Conservation (phyloP, 2,797 vertebrate genomes). For the Amblyopsis hoosieri region DNA sequence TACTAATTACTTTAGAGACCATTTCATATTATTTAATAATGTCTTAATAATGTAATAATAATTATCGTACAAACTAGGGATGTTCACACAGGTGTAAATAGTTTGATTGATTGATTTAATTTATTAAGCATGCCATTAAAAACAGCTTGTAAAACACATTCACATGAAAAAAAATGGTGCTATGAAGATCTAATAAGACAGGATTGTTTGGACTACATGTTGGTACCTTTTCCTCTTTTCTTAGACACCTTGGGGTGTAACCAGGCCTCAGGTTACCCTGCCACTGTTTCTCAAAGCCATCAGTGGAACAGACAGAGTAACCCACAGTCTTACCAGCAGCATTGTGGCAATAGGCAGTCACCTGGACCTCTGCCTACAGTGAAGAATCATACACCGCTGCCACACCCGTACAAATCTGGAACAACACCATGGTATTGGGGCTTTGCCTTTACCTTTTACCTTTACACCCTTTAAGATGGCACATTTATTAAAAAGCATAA, state of each 20-base stretch:
- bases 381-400: slow-evolving; percentile 42
- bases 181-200: too few relatives aligned
- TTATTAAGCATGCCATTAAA: not conserved
- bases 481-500: too few relatives aligned
- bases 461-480: too few relatives aligned
- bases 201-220: too few relatives aligned
- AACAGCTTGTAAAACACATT: not conserved
- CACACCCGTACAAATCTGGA: slow-evolving; percentile 70
- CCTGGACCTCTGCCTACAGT: slow-evolving; percentile 42
- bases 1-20: too few relatives aligned
- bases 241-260: slow-evolving; percentile 53
- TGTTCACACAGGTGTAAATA: too few relatives aligned
- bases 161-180: too few relatives aligned
- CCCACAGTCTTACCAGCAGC: slow-evolving; percentile 33
- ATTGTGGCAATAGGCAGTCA: slow-evolving; percentile 47
- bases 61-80: too few relatives aligned
- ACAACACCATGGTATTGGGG: slow-evolving; percentile 56
- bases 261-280: slow-evolving; percentile 28
- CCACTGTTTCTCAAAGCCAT: slow-evolving; percentile 43
- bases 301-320: slow-evolving; percentile 59
- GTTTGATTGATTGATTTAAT: too few relatives aligned
- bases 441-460: not conserved
- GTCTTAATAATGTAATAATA: not conserved
- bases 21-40: too few relatives aligned
- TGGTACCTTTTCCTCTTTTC: slow-evolving; percentile 11